A percentile compares a stretch with the other conserved stretches of the same genome.
Evolutionary conservation across 2,888 invertebrate species (phyloP).

Genomic region (Campoletis raptor): DNA sequence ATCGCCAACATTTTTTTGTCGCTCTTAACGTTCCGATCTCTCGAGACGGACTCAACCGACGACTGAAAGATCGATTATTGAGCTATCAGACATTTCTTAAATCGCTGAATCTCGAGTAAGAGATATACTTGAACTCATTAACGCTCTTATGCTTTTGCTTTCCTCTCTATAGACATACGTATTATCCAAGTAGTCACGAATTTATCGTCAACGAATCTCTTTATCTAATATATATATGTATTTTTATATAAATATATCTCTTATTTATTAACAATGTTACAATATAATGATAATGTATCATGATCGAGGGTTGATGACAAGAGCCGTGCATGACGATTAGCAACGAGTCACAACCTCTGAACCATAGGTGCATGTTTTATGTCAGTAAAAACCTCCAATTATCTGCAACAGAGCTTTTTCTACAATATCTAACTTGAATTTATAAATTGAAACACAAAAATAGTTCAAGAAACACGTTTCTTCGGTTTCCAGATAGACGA

Average conservation of each 20-base stretch:
- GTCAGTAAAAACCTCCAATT: slow-evolving; percentile 14
- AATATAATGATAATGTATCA: slow-evolving; percentile 39
- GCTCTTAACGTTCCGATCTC: slow-evolving; percentile 45
- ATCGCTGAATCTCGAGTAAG: slow-evolving; percentile 50
- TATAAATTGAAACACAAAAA: not conserved
- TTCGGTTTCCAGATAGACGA: not conserved
- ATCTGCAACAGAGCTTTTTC: not conserved
- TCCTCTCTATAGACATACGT: not conserved
- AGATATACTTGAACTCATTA: slow-evolving; percentile 59
- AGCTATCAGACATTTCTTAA: slow-evolving; percentile 68
- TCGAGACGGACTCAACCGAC: slow-evolving; percentile 23
- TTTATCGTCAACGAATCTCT: slow-evolving; percentile 63
- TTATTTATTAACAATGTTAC: slow-evolving; percentile 31
- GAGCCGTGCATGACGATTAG: slow-evolving; percentile 61
- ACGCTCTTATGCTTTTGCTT: slow-evolving; percentile 1
- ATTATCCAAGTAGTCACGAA: slow-evolving; percentile 53
- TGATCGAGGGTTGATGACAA: not conserved
- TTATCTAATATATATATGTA: slow-evolving; percentile 44
- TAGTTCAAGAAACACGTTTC: not conserved
- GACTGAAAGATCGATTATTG: slow-evolving; percentile 64
- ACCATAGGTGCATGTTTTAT: slow-evolving; percentile 21
- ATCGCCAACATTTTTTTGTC: slow-evolving; percentile 48
- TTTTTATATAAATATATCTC: not conserved
- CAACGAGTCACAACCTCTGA: slow-evolving; percentile 60
- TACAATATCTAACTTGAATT: not conserved